Percentiles rank a stretch among this genome's conserved stretches.
phyloP scores from a whole-genome alignment of 2,888 invertebrate genomes.

The Andrena minutula region DNA sequence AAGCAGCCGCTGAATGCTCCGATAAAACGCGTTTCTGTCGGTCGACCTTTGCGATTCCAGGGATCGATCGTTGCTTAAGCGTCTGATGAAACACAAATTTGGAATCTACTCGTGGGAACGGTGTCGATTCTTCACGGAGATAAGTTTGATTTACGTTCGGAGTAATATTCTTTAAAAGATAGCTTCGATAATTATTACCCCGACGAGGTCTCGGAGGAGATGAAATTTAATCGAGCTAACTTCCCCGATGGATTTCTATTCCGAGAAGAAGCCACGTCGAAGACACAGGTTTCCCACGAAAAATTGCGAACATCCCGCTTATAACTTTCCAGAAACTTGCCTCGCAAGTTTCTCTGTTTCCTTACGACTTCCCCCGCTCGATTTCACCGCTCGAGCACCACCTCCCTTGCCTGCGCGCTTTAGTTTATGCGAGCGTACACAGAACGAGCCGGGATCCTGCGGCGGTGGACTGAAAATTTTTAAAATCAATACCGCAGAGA shows the following conservation, averaged over 20 bases:
- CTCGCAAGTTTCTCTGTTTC: conserved; percentile 4
- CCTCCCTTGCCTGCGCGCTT: not conserved
- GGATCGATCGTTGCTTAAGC: not conserved
- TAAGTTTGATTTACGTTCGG: not conserved
- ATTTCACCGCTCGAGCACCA: not conserved
- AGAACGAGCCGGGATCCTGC: no score
- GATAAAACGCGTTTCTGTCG: conserved; percentile 38
- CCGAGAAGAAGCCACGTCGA: no score
- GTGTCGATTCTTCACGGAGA: not conserved
- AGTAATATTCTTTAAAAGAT: not conserved
- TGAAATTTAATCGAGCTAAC: not conserved
- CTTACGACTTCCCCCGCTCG: not conserved
- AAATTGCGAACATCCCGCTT: not conserved
- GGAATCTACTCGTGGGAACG: not conserved
- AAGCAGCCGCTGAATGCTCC: conserved; percentile 11
- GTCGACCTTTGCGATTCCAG: conserved; percentile 2
- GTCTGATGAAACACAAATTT: not conserved
- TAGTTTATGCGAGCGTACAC: not conserved
- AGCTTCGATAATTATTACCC: not conserved
- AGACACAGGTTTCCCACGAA: not conserved
- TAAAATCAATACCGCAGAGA: not conserved
- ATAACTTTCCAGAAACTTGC: not conserved
- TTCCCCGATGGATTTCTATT: not conserved
- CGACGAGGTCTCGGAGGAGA: not conserved
- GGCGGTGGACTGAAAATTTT: not conserved